Evolutionary conservation across 2,113 vertebrate species (phyloP).

Genomic region (Fregata magnificens): DNA sequence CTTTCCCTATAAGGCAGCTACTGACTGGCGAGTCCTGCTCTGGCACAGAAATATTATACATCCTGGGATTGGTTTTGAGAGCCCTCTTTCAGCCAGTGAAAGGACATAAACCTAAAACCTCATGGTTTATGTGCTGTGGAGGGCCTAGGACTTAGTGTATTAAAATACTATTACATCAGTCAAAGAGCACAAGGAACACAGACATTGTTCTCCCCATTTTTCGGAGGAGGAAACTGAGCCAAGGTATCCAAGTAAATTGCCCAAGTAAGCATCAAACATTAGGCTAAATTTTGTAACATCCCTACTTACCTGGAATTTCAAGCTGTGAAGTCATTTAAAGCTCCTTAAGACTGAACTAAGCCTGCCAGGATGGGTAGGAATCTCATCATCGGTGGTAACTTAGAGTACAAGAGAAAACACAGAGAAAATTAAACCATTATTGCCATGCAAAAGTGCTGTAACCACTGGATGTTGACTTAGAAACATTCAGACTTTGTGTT

Average conservation of each 20-base stretch:
- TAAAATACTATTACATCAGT: background rate
- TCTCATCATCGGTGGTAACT: background rate
- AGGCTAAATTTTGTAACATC: background rate
- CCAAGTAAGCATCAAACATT: background rate
- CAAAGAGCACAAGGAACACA: background rate
- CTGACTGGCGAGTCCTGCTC: background rate
- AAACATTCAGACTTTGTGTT: background rate
- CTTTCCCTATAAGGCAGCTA: background rate
- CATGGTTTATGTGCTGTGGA: background rate
- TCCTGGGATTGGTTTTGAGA: background rate
- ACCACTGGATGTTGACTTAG: background rate
- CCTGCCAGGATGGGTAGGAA: background rate
- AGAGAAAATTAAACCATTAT: background rate
- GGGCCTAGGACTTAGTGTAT: background rate
- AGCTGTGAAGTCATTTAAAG: background rate
- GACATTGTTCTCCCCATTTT: background rate
- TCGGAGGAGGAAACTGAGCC: background rate
- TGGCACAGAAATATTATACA: background rate
- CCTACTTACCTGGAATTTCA: background rate
- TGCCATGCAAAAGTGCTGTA: background rate
- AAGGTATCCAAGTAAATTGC: background rate
- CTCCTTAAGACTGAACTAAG: background rate
- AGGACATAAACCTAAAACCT: background rate
- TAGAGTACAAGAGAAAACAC: background rate
- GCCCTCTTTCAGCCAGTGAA: background rate